phyloP scores from a whole-genome alignment of 2,888 invertebrate genomes.

The Cactoblastis cactorum region DNA sequence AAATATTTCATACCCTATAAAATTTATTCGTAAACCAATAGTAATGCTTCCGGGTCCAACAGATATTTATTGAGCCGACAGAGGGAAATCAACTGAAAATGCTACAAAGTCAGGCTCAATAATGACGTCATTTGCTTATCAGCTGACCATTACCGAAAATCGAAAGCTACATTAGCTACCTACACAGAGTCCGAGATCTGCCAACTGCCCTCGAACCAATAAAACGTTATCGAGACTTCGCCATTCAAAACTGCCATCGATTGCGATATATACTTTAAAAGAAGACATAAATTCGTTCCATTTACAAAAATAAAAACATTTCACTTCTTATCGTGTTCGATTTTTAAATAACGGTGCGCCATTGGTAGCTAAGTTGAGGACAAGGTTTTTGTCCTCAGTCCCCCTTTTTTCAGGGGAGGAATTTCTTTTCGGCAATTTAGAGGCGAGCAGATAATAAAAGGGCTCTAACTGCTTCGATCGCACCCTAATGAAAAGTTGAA shows the following conservation, averaged over 20 bases:
- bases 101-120: slow-evolving; percentile 70
- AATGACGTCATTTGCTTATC: slow-evolving; percentile 78
- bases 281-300: slow-evolving; percentile 71
- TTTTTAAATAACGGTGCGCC: slow-evolving; percentile 76
- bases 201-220: slow-evolving; percentile 57
- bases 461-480: slow-evolving; percentile 76
- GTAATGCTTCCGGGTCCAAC: slow-evolving; percentile 22
- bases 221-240: slow-evolving; percentile 69
- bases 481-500: slow-evolving; percentile 76
- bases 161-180: slow-evolving; percentile 68
- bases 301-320: slow-evolving; percentile 77
- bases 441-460: slow-evolving; percentile 79
- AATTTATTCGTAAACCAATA: slow-evolving; percentile 25
- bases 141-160: slow-evolving; percentile 79
- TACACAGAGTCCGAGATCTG: slow-evolving; percentile 65
- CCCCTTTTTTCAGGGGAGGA: slow-evolving; percentile 68
- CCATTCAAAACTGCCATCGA: slow-evolving; percentile 65
- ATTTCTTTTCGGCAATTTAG: slow-evolving; percentile 78
- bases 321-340: slow-evolving; percentile 75
- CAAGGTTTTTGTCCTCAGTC: slow-evolving; percentile 69
- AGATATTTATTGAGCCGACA: slow-evolving; percentile 29
- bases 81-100: slow-evolving; percentile 48
- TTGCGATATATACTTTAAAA: slow-evolving; percentile 70
- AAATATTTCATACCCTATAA: slow-evolving; percentile 22
- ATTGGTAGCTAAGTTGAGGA: slow-evolving; percentile 69